phyloP scores from a whole-genome alignment of 2,113 vertebrate genomes.

The Antennarius striatus region DNA sequence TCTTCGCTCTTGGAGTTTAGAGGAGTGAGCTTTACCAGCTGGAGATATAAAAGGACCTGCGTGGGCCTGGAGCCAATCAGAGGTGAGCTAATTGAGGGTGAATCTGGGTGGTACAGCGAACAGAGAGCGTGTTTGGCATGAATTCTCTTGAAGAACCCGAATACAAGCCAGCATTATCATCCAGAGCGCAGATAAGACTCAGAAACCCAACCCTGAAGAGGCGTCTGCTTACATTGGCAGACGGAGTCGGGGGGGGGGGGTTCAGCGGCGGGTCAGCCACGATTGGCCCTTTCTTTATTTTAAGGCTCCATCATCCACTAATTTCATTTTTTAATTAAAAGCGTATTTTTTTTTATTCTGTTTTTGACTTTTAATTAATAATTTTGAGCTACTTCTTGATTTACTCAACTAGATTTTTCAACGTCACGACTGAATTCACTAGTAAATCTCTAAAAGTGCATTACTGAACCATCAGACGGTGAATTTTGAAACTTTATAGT shows the following conservation, averaged over 20 bases:
- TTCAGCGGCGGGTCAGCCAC: slow-evolving; percentile 69
- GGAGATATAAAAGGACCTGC: slow-evolving; percentile 53
- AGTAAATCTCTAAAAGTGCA: no score
- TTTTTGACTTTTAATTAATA: no score
- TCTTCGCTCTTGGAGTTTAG: slow-evolving; percentile 38
- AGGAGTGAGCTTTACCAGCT: slow-evolving; percentile 71
- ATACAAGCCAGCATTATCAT: slow-evolving; percentile 60
- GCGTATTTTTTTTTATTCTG: no score
- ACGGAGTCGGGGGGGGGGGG: slow-evolving; percentile 40
- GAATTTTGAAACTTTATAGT: no score
- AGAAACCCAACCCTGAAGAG: slow-evolving; percentile 52
- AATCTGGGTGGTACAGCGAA: slow-evolving; percentile 53
- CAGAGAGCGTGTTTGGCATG: slow-evolving; percentile 53
- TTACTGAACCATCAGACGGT: no score
- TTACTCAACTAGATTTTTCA: no score
- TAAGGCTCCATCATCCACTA: no score
- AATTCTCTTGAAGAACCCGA: slow-evolving; percentile 54
- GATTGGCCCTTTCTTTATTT: no score
- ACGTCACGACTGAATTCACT: no score
- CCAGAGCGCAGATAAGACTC: slow-evolving; percentile 61
- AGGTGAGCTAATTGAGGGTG: slow-evolving; percentile 41
- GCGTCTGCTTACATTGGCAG: slow-evolving; percentile 74
- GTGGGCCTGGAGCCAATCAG: slow-evolving; percentile 54
- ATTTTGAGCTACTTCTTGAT: no score
- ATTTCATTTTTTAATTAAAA: no score